Conservation (phyloP, 2,888 invertebrate species). For the Euzophera pinguis region DNA sequence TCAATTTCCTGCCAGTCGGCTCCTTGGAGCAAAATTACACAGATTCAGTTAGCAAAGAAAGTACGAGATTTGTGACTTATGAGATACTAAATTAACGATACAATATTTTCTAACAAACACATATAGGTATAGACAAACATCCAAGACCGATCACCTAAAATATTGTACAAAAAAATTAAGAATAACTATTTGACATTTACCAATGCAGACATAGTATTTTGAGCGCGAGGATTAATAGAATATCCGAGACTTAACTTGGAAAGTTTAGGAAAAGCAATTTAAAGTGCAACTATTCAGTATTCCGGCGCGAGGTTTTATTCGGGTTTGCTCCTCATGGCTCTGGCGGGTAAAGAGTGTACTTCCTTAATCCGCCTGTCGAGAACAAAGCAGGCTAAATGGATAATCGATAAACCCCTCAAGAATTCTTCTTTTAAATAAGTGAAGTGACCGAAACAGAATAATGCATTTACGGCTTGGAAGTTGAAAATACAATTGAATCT, state of each 20-base stretch:
- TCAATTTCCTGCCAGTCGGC: too few species aligned
- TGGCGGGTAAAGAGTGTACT: conserved; percentile 22
- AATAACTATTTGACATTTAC: not conserved
- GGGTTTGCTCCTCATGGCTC: conserved; percentile 14
- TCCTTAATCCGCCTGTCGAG: conserved; percentile 34
- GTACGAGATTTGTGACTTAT: too few species aligned
- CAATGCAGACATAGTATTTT: conserved; percentile 26
- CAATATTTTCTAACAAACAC: too few species aligned
- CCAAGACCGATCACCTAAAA: too few species aligned
- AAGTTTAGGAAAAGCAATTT: conserved; percentile 40
- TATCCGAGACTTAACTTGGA: conserved; percentile 32
- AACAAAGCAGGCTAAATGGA: conserved; percentile 44
- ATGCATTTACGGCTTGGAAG: not conserved
- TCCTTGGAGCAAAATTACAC: too few species aligned
- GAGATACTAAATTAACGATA: too few species aligned
- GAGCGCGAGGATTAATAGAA: conserved; percentile 40
- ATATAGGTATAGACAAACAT: too few species aligned
- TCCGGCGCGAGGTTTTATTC: conserved; percentile 1
- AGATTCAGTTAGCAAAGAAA: too few species aligned
- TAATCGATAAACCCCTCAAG: conserved; percentile 49
- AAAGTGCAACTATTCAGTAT: conserved; percentile 32
- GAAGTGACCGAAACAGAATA: not conserved
- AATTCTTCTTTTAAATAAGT: conserved; percentile 41
- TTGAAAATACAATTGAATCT: not conserved
- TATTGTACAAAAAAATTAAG: too few species aligned